These are phyloP conservation scores for Polylopha cassiicola DNA, from an alignment of 2,888 invertebrate species.

Conservation along the genomic window DNA sequence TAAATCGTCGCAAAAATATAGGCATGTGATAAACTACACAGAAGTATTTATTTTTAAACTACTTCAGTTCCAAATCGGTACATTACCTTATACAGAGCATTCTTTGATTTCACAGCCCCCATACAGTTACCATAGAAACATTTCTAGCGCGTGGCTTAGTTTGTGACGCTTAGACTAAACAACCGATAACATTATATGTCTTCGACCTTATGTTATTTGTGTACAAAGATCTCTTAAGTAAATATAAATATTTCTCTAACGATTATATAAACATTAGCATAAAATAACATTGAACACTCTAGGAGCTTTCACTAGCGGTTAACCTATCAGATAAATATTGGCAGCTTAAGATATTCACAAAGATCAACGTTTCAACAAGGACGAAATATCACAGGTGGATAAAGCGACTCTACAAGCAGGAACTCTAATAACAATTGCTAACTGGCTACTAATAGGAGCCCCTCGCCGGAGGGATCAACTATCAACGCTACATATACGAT, in stretches of 20 bases:
- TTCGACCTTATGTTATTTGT: conserved; percentile 24
- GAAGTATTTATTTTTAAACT: not conserved
- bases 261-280: conserved; percentile 33
- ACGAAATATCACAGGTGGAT: conserved; percentile 71
- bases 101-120: conserved; percentile 71
- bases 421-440: conserved; percentile 59
- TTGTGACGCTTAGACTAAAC: conserved; percentile 17
- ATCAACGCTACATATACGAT: conserved; percentile 45
- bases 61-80: conserved; percentile 19
- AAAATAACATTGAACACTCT: conserved; percentile 50
- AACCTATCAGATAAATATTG: conserved; percentile 43
- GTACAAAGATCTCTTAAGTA: conserved; percentile 28
- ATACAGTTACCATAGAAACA: conserved; percentile 54
- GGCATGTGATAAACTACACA: too few species aligned
- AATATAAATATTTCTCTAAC: conserved; percentile 35
- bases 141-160: conserved; percentile 25
- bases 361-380: conserved; percentile 50
- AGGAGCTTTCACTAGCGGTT: conserved; percentile 39
- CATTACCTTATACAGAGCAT: conserved; percentile 60
- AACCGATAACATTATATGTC: conserved; percentile 35
- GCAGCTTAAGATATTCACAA: conserved; percentile 49
- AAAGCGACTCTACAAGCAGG: conserved; percentile 72
- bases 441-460: too few species aligned
- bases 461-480: too few species aligned
- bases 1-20: too few species aligned